Conservation (phyloP, 2,797 vertebrate genomes). For the Halcyon badia region DNA sequence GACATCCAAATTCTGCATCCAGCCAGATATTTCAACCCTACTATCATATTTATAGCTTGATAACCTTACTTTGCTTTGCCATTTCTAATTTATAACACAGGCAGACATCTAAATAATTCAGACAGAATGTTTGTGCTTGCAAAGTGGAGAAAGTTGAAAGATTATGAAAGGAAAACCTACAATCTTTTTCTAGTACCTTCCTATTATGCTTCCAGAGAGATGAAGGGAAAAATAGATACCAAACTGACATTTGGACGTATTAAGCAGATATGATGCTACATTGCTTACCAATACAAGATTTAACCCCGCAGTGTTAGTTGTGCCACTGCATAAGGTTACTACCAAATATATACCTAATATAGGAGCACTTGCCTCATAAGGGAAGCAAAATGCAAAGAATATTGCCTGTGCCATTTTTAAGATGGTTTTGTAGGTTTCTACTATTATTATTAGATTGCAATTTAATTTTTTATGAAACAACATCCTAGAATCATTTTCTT, state of each 20-base stretch:
- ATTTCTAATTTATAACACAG: conserved; percentile 51
- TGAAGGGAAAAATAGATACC: background rate
- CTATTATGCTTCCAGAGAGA: background rate
- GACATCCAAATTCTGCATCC: background rate
- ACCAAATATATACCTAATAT: background rate
- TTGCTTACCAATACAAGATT: rapidly evolving
- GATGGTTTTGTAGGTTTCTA: background rate
- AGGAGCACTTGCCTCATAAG: background rate
- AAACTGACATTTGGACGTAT: background rate
- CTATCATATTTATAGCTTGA: conserved; percentile 33
- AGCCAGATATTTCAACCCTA: background rate
- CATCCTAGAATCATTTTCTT: background rate
- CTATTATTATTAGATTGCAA: background rate
- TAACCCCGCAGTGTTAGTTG: background rate
- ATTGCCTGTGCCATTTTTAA: background rate
- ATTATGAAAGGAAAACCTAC: background rate
- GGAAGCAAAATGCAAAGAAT: background rate
- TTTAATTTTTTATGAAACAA: background rate
- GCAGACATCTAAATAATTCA: conserved; percentile 52
- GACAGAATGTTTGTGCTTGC: conserved; percentile 1
- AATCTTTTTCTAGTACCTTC: background rate
- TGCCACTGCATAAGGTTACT: background rate
- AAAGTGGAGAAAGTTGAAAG: conserved; percentile 15
- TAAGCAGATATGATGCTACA: background rate
- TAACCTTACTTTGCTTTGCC: conserved; percentile 9